Conservation (phyloP, 2,113 vertebrate genomes). For the Prinia subflava region DNA sequence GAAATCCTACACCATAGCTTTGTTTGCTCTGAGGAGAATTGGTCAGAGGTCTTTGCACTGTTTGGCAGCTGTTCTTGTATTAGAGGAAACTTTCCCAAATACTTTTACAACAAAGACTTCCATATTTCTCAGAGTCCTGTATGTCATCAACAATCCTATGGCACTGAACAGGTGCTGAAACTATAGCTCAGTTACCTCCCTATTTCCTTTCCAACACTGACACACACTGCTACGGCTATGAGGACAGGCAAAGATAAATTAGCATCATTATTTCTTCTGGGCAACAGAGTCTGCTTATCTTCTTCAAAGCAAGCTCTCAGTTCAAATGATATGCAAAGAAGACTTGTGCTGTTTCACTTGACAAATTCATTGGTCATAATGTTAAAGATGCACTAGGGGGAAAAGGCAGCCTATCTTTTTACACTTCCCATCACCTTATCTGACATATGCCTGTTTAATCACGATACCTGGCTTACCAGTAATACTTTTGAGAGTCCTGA, state of each 20-base stretch:
- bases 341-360: conserved; percentile 53
- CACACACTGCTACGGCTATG: background rate
- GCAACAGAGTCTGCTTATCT: conserved; percentile 58
- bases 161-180: background rate
- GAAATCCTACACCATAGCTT: background rate
- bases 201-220: conserved; percentile 24
- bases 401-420: conserved; percentile 59
- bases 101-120: background rate
- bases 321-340: conserved; percentile 68
- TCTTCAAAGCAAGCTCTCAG: conserved; percentile 59
- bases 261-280: conserved; percentile 63
- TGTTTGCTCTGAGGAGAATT: background rate
- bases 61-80: background rate
- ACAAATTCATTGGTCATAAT: conserved; percentile 72
- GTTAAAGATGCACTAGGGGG: conserved; percentile 60
- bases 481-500: conserved; percentile 7
- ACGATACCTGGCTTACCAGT: conserved; percentile 4
- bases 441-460: conserved; percentile 44
- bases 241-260: conserved; percentile 66
- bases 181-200: conserved; percentile 37
- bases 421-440: conserved; percentile 61
- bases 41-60: background rate
- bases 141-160: background rate
- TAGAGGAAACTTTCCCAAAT: background rate
- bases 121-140: background rate